Base-by-base conservation (phyloP, 2,888 invertebrate genomes). In the Ectobius pallidus region DNA sequence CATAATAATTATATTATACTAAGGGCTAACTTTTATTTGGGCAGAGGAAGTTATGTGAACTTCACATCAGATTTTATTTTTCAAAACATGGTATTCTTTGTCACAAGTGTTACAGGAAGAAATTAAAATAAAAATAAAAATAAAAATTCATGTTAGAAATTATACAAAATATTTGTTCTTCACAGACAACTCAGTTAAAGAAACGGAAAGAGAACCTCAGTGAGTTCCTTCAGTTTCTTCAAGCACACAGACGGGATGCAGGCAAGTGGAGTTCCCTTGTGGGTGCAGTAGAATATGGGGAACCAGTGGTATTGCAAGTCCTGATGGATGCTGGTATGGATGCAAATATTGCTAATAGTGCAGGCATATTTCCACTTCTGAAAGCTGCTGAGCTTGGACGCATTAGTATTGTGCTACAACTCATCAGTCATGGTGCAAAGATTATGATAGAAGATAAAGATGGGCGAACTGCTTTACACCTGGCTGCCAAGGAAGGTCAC, bases 221-320 rank as follows among this genome's bases (percentile, higher is more conserved):
- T 20, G 25, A 44, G 2, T 65, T 65, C 63, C 14, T 65, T 22
- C 20, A 65, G 27, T 65, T 22, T 16, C 18, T 65, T 6, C 63
- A 65, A n/a, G 9, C 25, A 22, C 39, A 65, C 20, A 42, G 39
- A 22, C 39, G 44, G 14, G 63, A 65, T 34, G 34, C 25, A n/a
- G 63, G 63, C 42, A 65, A 65, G 25, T 65, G 63, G 63, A 42
- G 63, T n/a, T 42, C 63, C 9, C 63, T 65, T 3, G 42, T 65
- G 14, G 42, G 11, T 4, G 63, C 63, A 14, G 63, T 65, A n/a
- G 63, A 65, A 22, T 65, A 65, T 16, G 63, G 42, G 9, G 63
- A 42, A 16, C 63, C 63, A 6, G 6, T 65, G 22, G 63, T 65
- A 1, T 0, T 65, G 22, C 63, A 65, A 27, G 42, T 44, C 1